Percentiles rank a stretch among this genome's conserved stretches.
Evolutionary conservation across 1,140 invertebrate genomes (phyloP).

Genomic region (Cataglyphis hispanica): DNA sequence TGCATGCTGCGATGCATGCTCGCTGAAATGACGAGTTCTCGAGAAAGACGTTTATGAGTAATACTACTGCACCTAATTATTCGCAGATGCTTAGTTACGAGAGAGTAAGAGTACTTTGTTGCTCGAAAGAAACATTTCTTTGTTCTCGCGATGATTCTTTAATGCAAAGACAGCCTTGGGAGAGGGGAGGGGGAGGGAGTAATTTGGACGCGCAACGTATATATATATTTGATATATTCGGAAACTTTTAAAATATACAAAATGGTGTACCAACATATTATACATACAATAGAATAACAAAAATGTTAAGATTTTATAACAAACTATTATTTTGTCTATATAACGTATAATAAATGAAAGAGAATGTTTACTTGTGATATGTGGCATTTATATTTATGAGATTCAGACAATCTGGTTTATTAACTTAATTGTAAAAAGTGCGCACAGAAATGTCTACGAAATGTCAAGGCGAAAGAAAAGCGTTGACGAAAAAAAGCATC

Average conservation of each 20-base stretch:
- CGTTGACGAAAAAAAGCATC: slow-evolving; percentile 27
- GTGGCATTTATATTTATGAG: slow-evolving; percentile 33
- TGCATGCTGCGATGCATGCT: slow-evolving; percentile 1
- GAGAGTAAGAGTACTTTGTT: slow-evolving; percentile 1
- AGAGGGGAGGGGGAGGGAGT: no score
- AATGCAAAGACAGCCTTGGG: background rate
- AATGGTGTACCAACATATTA: background rate
- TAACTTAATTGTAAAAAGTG: slow-evolving; percentile 23
- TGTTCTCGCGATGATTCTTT: slow-evolving; percentile 30
- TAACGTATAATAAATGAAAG: background rate
- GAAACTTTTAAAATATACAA: background rate
- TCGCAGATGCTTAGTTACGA: slow-evolving; percentile 48
- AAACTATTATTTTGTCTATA: background rate
- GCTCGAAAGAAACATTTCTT: background rate
- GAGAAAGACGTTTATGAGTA: slow-evolving; percentile 24
- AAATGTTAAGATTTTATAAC: background rate
- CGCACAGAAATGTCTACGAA: slow-evolving; percentile 5
- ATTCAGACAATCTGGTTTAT: background rate
- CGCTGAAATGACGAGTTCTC: slow-evolving; percentile 37
- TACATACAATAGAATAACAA: background rate
- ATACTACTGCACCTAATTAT: slow-evolving; percentile 56
- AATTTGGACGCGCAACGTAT: background rate
- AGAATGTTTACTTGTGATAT: background rate
- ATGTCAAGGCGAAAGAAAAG: slow-evolving; percentile 38
- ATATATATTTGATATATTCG: background rate